Evolutionary conservation across 2,797 vertebrate species (phyloP), one percentile per base, ranked within the genome.

Genomic region (Remorina albescens): DNA sequence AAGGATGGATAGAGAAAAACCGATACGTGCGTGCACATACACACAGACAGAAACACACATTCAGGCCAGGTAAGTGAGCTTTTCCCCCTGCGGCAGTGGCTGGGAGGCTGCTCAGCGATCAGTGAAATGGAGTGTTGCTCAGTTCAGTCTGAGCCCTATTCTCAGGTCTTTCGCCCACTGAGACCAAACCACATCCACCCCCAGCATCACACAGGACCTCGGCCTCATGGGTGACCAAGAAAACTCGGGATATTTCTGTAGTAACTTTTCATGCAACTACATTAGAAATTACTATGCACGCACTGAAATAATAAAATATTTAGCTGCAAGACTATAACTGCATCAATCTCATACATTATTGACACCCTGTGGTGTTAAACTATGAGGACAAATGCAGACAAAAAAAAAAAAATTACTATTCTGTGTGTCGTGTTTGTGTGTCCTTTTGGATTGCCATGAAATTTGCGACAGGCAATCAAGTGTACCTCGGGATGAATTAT

Each of bases 51-150:
- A 76, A 67, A 46, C 58, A 70, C 82, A 85, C 73, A 79, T 72
- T 63, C 57, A 69, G 71, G 63, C 47, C 82, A 88, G 88, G 89
- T 92, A 89, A 90, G 91, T 84, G 85, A 90, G 86, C 81, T 78
- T 76, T 86, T 89, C 81, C 89, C 89, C 78, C 69, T 58, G 84
- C 30, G 72, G 84, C 80, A 51, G 71, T 50, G 78, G 82, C 85
- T 86, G 87, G 89, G 88, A 86, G 81, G 74, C 83, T 90, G 91
- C 84, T 90, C 91, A 91, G 88, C 78, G 80, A 91, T 90, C 92
- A 86, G 92, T 92, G 91, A 93, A 92, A 92, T 92, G 82, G 80
- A 90, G 88, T 91, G 86, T 81, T 89, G 70, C 79, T 86, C 84
- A 72, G 86, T 76, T 83, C 79, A 63, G 81, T 80, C 86, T 84